Percentiles rank a stretch among this genome's conserved stretches.
Conservation (phyloP, 2,113 vertebrate species). For the Pedionomus torquatus region DNA sequence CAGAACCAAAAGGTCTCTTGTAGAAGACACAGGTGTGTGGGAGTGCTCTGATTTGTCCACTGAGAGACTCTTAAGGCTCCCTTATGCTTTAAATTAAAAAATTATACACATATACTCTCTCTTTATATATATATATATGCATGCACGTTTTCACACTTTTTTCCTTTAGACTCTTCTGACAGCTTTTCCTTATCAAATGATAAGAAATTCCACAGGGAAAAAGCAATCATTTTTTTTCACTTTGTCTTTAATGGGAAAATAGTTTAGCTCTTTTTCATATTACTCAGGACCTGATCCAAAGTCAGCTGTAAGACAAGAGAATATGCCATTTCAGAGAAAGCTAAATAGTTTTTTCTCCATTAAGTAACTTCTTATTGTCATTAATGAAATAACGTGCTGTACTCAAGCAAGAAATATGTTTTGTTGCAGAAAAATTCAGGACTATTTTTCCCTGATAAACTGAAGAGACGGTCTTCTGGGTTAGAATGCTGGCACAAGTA, state of each 20-base stretch:
- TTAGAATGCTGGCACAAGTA: background rate
- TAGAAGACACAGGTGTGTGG: rapidly evolving
- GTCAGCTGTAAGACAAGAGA: background rate
- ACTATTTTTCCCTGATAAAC: background rate
- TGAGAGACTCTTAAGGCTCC: background rate
- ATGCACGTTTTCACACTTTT: background rate
- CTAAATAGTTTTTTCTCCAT: background rate
- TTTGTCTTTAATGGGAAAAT: background rate
- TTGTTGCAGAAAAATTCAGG: background rate
- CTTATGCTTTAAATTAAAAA: background rate
- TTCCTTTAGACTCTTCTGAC: background rate
- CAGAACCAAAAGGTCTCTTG: background rate
- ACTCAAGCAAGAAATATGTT: background rate
- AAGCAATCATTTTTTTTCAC: background rate
- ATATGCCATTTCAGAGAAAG: background rate
- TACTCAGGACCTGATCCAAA: background rate
- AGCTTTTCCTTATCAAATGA: background rate
- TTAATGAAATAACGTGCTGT: background rate
- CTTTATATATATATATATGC: background rate
- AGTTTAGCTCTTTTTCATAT: background rate
- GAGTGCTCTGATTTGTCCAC: background rate
- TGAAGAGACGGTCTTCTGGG: rapidly evolving
- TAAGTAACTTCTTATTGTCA: background rate
- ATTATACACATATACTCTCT: background rate
- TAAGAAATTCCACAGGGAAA: background rate